Evolutionary conservation across 1,140 invertebrate genomes (phyloP), one percentile per base, ranked within the genome.

Genomic region (Phymorhynchus buccinoides): DNA sequence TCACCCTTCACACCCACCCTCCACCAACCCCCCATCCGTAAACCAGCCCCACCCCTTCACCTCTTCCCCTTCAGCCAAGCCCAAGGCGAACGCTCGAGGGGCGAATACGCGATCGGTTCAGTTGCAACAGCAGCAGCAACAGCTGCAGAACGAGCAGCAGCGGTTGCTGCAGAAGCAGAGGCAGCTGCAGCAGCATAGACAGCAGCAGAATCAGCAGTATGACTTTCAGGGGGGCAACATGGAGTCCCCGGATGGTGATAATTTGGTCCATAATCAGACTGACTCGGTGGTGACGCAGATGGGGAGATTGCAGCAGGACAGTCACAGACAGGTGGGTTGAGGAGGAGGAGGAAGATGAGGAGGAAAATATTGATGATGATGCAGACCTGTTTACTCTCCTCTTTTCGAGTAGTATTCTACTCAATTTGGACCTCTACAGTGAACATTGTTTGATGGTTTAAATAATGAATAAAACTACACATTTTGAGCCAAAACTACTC

Each of bases 241-340:
- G 71, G 48, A 73, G 18, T 68, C 62, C 37, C 35, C 81, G 62
- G 81, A 83, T 30, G 56, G 62, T 35, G 81, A 83, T 16, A 18
- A 83, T 27, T 35, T 83, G 37, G 39, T 41, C 9, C 62, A 83
- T 73, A 62, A 83, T 41, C 62, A 83, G 32, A 37, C 81, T 3
- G 81, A 83, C 0, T 22, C 62, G 2, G 81, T 83, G 39, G n/a
- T 44, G 37, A 83, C 81, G 1, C 81, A 83, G 62, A 66, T 83
- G 56, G 81, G 81, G n/a, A 37, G 32, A 22, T 7, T 83, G 80
- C 80, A 81, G 48, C 80, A 81, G 56, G 80, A 83, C 22, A 68
- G n/a, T 32, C 81, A 73, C 9, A 37, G 42, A 56, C 71, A 84
- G 75, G 42, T 84, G n/a, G 30, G 18, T 16, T 27, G 32, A 39